phyloP scores from a whole-genome alignment of 2,113 vertebrate genomes.

The Monopterus albus region DNA sequence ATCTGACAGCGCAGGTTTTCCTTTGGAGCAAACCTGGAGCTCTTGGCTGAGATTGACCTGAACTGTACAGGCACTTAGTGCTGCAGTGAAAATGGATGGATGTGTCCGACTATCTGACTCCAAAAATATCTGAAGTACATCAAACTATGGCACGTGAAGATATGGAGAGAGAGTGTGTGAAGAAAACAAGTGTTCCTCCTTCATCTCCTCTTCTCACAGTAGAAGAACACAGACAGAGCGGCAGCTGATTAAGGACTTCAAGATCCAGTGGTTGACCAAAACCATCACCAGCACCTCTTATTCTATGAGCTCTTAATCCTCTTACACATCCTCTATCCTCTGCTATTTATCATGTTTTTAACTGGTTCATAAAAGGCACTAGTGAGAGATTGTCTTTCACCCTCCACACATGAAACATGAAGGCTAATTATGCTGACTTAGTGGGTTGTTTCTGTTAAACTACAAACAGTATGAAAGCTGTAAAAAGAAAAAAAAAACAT shows the following conservation, averaged over 20 bases:
- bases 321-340: slow-evolving; percentile 19
- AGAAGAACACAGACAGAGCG: background rate
- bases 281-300: slow-evolving; percentile 18
- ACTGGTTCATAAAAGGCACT: slow-evolving; percentile 50
- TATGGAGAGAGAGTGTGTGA: slow-evolving; percentile 9
- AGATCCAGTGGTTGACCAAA: slow-evolving; percentile 29
- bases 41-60: slow-evolving; percentile 46
- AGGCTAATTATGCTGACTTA: slow-evolving; percentile 30
- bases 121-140: slow-evolving; percentile 36
- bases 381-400: slow-evolving; percentile 21
- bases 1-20: slow-evolving; percentile 33
- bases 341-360: slow-evolving; percentile 33
- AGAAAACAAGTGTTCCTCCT: slow-evolving; percentile 2
- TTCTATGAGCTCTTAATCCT: slow-evolving; percentile 41
- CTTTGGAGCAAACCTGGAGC: slow-evolving; percentile 38
- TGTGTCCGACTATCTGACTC: slow-evolving; percentile 36
- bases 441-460: slow-evolving; percentile 50
- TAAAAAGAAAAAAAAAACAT: too few relatives aligned
- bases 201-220: slow-evolving; percentile 12
- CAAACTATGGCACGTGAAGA: slow-evolving; percentile 13
- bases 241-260: slow-evolving; percentile 22
- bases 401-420: slow-evolving; percentile 4
- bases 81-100: slow-evolving; percentile 42
- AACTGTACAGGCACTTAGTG: slow-evolving; percentile 31
- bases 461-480: slow-evolving; percentile 50